These are phyloP conservation scores for Brachyptera risi DNA, from an alignment of 2,888 invertebrate species.

Conservation along the genomic window DNA sequence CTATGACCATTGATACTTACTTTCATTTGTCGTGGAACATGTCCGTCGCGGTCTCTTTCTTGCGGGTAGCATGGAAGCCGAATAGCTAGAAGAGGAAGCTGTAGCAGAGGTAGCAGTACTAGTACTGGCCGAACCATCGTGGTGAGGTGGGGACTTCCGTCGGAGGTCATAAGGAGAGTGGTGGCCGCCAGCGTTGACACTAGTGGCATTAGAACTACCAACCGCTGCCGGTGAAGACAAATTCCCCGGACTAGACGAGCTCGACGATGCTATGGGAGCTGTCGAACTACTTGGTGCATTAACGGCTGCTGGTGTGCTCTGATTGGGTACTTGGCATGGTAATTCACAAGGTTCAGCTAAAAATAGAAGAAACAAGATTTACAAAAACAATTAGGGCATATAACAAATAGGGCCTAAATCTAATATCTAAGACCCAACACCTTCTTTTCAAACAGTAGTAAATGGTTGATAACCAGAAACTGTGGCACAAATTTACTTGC, in stretches of 20 bases:
- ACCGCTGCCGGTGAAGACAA: slow-evolving; percentile 42
- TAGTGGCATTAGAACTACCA: slow-evolving; percentile 43
- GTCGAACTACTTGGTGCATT: slow-evolving; percentile 32
- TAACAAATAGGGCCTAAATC: no score
- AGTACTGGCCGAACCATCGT: slow-evolving; percentile 64
- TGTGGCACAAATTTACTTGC: no score
- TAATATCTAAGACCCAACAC: no score
- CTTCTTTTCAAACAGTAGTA: no score
- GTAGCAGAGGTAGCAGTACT: slow-evolving; percentile 44
- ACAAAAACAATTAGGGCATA: background rate
- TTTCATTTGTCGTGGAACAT: slow-evolving; percentile 51
- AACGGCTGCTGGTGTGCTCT: slow-evolving; percentile 53
- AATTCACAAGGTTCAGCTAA: slow-evolving; percentile 71
- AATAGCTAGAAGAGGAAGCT: slow-evolving; percentile 50
- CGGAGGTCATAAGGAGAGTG: slow-evolving; percentile 88
- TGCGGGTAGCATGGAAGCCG: slow-evolving; percentile 69
- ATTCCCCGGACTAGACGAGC: slow-evolving; percentile 25
- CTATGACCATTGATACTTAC: slow-evolving; percentile 39
- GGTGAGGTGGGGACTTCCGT: slow-evolving; percentile 73
- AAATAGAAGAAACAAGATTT: slow-evolving; percentile 37
- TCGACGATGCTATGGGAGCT: slow-evolving; percentile 32
- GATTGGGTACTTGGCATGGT: slow-evolving; percentile 52
- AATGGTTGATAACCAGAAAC: no score
- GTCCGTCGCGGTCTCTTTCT: slow-evolving; percentile 77
- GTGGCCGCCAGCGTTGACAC: slow-evolving; percentile 50